Evolutionary conservation across 2,113 vertebrate genomes (phyloP), one percentile per base, ranked within the genome.

Genomic region (Nesoenas mayeri): DNA sequence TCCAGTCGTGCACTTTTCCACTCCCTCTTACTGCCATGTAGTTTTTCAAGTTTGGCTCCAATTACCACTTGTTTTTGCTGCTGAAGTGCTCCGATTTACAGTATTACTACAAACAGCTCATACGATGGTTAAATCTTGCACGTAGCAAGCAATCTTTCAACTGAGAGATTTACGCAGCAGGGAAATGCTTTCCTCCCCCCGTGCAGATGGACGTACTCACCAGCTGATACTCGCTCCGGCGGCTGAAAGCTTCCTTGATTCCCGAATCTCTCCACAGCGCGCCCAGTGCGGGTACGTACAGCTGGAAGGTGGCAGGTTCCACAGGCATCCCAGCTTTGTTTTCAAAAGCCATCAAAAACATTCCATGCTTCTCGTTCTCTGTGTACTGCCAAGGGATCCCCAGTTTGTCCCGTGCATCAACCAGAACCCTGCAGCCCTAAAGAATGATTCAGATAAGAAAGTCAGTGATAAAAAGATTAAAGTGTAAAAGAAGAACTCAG

Each of bases 271-370:
- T 97, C 99, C 99, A 99, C 40, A 99, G 98, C 0, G 98, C 98
- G 0, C 97, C 97, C 96, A 99, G 98, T 0, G 99, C 99, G 3
- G 98, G 99, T 26, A 99, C 99, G 1, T 99, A 99, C 22, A 99
- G 98, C 97, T 99, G 99, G 93, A 99, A 99, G 91, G 99, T 98
- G 71, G 98, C 97, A 8, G 99, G 99, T 96, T 99, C 99, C 32
- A 99, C 97, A 11, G 98, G 97, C 95, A 98, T 97, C 22, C 99
- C 99, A 6, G 98, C 98, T 48, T 98, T 98, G 81, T 98, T 99
- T 93, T 99, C 99, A 70, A 99, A 99, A 79, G 99, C 99, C 99
- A 99, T 99, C 96, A 99, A 97, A 97, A 99, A 99, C 99, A 99
- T 99, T 18, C 99, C 99, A 11, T 99, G 99, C 97, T 99, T 99